Evolutionary conservation across 2,797 vertebrate species (phyloP), one percentile per base, ranked within the genome.

Genomic region (Notolepis coatsorum): DNA sequence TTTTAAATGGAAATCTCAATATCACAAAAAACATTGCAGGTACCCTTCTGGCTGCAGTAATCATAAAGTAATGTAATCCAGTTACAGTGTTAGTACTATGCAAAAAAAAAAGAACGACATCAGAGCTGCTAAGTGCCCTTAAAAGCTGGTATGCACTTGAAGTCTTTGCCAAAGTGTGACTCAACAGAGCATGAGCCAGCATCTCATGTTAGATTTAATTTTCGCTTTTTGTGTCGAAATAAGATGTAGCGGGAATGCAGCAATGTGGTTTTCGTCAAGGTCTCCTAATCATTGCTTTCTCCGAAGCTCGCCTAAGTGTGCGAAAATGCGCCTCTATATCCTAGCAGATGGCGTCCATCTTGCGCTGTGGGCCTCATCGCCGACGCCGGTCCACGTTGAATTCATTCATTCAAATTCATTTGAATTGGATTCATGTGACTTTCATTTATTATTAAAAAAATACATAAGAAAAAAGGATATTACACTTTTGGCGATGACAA

Each of bases 121-220:
- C 65, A 33, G 46, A 74, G 53, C 73, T 75, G 79, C 71, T n/a
- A 58, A 73, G 80, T 49, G 67, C n/a, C n/a, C n/a, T 76, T 79
- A 33, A 0, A n/a, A 35, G 53, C 67, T 81, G 79, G 73, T 70
- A 80, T 80, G 75, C 57, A 42, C 42, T 66, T 80, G 66, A 81
- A 78, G 66, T 81, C 48, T 61, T 41, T 77, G 72, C 76, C 78
- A 86, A 62, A 45, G 49, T 72, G 68, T 74, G 77, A 82, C 69
- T 73, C 68, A 68, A 61, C 41, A 54, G 63, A 73, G 47, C 68
- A 17, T 52, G 64, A 68, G 65, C 58, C 57, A 66, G 59, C 12
- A 17, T 62, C 56, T 54, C 4, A 18, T 53, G 6, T 57, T 45
- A 48, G 3, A 59, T 57, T 53, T 20, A 8, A 31, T 47, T 41